Base-by-base conservation (phyloP, 2,113 vertebrate species). In the Chascanopsetta lugubris region DNA sequence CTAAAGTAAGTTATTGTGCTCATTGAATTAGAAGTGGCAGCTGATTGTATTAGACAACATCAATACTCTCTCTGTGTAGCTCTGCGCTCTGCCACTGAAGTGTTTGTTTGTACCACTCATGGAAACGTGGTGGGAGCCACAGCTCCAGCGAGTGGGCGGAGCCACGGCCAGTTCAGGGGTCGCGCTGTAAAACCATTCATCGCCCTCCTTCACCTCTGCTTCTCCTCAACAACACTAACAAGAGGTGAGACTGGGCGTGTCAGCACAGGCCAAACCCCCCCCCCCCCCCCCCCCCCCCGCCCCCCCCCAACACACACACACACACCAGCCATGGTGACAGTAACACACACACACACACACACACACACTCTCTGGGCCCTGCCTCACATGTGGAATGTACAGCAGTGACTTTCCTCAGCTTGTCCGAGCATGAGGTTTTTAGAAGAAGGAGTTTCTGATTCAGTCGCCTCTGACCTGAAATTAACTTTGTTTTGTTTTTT, bases 311-410 rank as follows among this genome's bases (percentile, higher is more conserved):
- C n/a, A n/a, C n/a, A n/a, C n/a, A 58, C 54, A 24, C 26, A 21
- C 26, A 49, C 32, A 78, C 34, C 27, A 62, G 62, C 46, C 42
- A 27, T 1, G 3, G 78, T 8, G 34, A 69, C 57, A 26, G 25
- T 53, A 20, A 46, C n/a, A n/a, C n/a, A n/a, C n/a, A 72, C 63
- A 70, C 60, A 40, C 25, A 18, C 51, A 65, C 34, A 38, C 58
- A 57, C n/a, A 43, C 60, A 27, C 56, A 24, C 17, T 57, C 62
- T 34, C 32, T 21, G 15, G 72, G 70, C 61, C 20, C 51, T 45
- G 48, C 36, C 47, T 69, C 61, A 20, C 57, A 56, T 40, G 51
- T 83, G 80, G 85, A 88, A 88, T 88, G 80, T 50, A 34, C 1
- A 2, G 43, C 58, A 50, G 72, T 10, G 56, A 63, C 72, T 72